Conservation (phyloP, 2,797 vertebrate species). For the Brotogeris chrysoptera region DNA sequence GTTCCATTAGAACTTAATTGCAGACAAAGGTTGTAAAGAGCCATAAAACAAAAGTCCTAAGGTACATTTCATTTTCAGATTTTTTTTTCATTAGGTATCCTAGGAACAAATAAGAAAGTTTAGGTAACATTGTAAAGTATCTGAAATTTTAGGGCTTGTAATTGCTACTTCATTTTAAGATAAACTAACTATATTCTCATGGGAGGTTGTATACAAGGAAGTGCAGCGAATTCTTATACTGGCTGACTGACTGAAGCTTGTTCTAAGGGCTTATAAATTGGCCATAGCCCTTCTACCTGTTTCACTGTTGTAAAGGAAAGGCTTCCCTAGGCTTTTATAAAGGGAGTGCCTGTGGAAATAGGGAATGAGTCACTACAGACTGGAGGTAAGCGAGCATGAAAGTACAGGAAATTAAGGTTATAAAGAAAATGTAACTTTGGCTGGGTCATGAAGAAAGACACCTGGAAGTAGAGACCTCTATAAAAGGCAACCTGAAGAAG, state of each 20-base stretch:
- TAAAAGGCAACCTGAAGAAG: background rate
- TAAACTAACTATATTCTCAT: too few species aligned
- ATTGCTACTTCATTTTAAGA: background rate
- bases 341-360: slow-evolving; percentile 5
- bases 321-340: background rate
- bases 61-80: background rate
- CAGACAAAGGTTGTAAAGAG: background rate
- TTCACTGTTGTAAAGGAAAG: background rate
- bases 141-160: background rate
- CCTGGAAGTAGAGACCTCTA: background rate
- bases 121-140: background rate
- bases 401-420: background rate
- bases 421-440: background rate
- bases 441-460: background rate
- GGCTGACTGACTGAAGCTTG: background rate
- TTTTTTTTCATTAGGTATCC: background rate
- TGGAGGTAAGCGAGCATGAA: background rate
- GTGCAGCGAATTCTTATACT: background rate
- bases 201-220: background rate
- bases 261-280: background rate
- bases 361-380: background rate
- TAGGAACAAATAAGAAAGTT: background rate
- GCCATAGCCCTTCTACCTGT: background rate
- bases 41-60: background rate
- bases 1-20: background rate